phyloP scores from a whole-genome alignment of 2,888 invertebrate genomes.

The Drosophila picticornis region DNA sequence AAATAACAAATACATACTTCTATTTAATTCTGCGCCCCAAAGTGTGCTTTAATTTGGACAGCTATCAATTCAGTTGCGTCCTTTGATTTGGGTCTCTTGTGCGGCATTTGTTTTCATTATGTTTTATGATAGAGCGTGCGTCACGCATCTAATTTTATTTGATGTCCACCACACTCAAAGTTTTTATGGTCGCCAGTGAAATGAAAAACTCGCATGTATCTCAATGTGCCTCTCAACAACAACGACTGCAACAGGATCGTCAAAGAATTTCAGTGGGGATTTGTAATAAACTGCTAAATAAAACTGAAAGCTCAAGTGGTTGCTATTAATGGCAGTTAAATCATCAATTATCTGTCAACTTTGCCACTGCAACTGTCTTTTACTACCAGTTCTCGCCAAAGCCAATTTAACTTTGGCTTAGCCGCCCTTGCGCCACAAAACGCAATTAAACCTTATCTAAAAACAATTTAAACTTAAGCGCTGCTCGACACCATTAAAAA shows the following conservation, averaged over 20 bases:
- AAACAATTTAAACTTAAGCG: conserved; percentile 67
- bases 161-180: neutral
- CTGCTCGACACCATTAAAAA: conserved; percentile 49
- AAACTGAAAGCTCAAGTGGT: neutral
- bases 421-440: conserved; percentile 4
- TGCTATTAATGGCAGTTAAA: neutral
- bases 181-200: conserved; percentile 2
- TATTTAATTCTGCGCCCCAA: conserved; percentile 35
- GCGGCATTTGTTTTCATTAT: conserved; percentile 51
- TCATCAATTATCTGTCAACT: conserved; percentile 2
- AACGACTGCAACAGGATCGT: neutral
- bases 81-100: conserved; percentile 26
- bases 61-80: conserved; percentile 35
- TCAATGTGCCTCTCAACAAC: neutral
- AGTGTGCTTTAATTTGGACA: conserved; percentile 53
- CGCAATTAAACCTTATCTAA: conserved; percentile 67
- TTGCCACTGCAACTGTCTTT: neutral
- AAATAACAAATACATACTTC: conserved; percentile 8
- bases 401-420: conserved; percentile 25
- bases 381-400: neutral
- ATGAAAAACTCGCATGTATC: conserved; percentile 7
- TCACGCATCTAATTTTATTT: conserved; percentile 42
- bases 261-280: conserved; percentile 2
- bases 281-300: conserved; percentile 14
- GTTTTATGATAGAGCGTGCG: conserved; percentile 34